Conservation (phyloP, 2,113 vertebrate species). For the Gasterosteus aculeatus region DNA sequence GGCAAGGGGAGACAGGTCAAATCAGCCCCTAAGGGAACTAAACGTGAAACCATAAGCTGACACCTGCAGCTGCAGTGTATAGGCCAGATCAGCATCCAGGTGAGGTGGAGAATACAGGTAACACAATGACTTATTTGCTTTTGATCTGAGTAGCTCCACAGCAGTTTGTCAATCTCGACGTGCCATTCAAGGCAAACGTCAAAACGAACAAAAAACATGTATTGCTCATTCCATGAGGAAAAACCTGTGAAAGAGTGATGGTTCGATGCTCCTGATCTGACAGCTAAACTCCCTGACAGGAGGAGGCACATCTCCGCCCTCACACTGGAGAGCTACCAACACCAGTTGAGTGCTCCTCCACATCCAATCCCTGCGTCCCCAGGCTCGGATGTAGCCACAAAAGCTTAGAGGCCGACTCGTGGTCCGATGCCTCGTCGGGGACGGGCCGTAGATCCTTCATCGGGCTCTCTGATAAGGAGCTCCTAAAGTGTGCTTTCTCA, state of each 20-base stretch:
- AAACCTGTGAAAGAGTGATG: neutral
- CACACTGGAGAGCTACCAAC: constrained; percentile 33
- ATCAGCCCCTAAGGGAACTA: constrained; percentile 10
- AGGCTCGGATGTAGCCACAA: neutral
- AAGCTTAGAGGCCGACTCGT: constrained; percentile 53
- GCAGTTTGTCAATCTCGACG: neutral
- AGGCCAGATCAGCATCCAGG: constrained; percentile 22
- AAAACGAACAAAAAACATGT: neutral
- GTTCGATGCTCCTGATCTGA: neutral
- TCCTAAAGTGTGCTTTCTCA: constrained; percentile 76
- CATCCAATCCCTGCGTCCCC: constrained; percentile 15
- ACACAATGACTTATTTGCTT: neutral
- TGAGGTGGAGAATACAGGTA: constrained; percentile 9
- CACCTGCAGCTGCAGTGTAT: neutral
- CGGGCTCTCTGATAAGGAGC: constrained; percentile 73
- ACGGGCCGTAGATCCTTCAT: constrained; percentile 58
- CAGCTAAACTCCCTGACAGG: constrained; percentile 58
- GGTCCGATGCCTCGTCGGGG: constrained; percentile 44
- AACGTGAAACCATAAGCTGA: neutral
- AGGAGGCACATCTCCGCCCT: constrained; percentile 49
- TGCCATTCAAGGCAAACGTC: neutral
- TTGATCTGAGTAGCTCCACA: neutral
- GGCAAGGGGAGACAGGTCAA: neutral
- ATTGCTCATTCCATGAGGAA: neutral
- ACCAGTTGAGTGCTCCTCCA: constrained; percentile 45